Evolutionary conservation across 2,888 invertebrate species (phyloP).

Genomic region (Trachelus iudaicus): DNA sequence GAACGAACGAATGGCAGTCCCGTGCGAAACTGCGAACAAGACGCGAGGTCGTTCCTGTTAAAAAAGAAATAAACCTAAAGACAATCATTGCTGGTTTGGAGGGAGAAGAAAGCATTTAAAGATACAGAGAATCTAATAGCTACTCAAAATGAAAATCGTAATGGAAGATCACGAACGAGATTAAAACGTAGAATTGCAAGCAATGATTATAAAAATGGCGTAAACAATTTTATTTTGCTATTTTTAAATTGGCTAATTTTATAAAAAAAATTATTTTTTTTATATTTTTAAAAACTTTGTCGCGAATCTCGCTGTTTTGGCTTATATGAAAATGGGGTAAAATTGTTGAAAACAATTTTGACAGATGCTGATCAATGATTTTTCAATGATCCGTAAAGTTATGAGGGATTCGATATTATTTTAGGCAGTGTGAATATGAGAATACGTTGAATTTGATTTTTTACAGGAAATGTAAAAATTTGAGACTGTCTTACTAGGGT

Average conservation of each 20-base stretch:
- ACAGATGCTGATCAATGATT: neutral
- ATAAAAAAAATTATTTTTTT: neutral
- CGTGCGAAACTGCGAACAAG: constrained; percentile 43
- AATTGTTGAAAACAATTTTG: neutral
- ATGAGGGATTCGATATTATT: neutral
- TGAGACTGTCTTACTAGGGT: neutral
- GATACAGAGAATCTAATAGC: neutral
- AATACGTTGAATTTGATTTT: neutral
- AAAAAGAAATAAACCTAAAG: neutral
- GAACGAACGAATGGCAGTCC: constrained; percentile 32
- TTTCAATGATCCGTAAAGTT: neutral
- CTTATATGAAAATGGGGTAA: neutral
- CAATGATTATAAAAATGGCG: neutral
- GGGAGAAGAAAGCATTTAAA: neutral
- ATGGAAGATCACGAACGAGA: neutral
- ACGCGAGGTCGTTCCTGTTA: constrained; percentile 29
- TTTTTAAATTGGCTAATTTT: neutral
- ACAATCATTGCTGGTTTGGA: neutral
- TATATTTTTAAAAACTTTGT: neutral
- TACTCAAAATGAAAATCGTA: neutral
- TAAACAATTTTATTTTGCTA: neutral
- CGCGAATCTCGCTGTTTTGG: no score
- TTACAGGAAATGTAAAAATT: neutral
- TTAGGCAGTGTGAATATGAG: neutral
- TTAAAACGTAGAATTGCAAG: neutral